Base-by-base conservation (phyloP, 1,140 invertebrate species). In the Microplitis demolitor region DNA sequence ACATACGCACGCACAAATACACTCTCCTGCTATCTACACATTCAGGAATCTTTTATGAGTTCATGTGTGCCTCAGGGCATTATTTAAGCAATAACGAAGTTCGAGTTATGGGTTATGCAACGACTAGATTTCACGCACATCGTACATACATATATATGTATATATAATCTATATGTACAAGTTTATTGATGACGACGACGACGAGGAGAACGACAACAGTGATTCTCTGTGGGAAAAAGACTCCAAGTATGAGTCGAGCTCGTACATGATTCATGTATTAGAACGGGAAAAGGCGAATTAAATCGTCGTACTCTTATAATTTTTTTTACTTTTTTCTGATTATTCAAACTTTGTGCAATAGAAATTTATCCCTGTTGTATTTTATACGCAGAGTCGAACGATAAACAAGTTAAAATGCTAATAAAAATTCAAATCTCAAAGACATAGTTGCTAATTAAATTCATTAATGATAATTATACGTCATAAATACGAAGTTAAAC, bases 251-350 rank as follows among this genome's bases (percentile, higher is more conserved):
- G 69, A 71, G 61, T 6, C 35, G 8, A 66, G 14, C 61, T 71
- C 5, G 45, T 71, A 33, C 62, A 71, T 71, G 61, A 71, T 71
- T 71, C 69, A 71, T 71, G n/a, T 9, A 66, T 14, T 39, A 51
- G 13, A 51, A 66, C 45, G 35, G n/a, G 13, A 66, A 66, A 53
- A 66, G 5, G 2, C 24, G 16, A 31, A 31, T 66, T 8, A 50
- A 66, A 51, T 50, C 61, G 8, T 66, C 11, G 50, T 31, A 9
- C 16, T 9, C 39, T 45, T 45, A 8, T 45, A 11, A 45, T 2
- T 9, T 45, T 45, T 45, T 16, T 0, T 31, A 51, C 64, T 61
- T 64, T 56, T 64, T 54, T 37, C 8, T 34, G 16, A 54, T 56
- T 64, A 51, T 39, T 64, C 8, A 39, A 37, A 6, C 4, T 31